Evolutionary conservation across 2,888 invertebrate species (phyloP).

Genomic region (Priocnemis perturbator): DNA sequence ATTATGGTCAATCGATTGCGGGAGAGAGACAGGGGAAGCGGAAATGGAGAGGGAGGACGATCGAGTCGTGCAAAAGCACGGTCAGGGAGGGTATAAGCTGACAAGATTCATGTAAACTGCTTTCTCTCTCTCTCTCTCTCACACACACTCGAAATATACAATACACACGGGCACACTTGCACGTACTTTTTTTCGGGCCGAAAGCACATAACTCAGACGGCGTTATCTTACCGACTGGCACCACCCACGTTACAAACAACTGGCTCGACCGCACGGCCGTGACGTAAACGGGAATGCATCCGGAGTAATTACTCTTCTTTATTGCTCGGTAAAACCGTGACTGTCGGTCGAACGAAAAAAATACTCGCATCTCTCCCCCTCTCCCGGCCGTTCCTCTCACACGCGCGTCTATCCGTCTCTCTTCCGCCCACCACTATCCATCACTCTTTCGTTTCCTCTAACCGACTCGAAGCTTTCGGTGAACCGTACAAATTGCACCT

Average conservation of each 20-base stretch:
- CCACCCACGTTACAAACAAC: slow-evolving; percentile 1
- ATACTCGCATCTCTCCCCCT: background rate
- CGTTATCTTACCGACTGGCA: background rate
- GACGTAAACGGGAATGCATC: slow-evolving; percentile 1
- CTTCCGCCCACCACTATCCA: background rate
- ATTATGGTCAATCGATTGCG: slow-evolving; percentile 10
- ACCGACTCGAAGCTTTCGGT: slow-evolving; percentile 2
- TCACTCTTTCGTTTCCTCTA: background rate
- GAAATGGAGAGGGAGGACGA: slow-evolving; percentile 12
- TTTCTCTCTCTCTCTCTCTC: background rate
- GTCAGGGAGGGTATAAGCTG: slow-evolving; percentile 19
- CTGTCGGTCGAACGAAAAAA: slow-evolving; percentile 3
- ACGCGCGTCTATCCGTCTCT: background rate
- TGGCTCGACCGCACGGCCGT: background rate
- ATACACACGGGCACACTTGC: no score
- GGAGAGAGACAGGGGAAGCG: background rate
- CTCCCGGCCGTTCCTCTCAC: background rate
- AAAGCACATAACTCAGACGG: background rate
- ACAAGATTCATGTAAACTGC: slow-evolving; percentile 20
- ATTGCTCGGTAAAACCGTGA: background rate
- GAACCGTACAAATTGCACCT: background rate
- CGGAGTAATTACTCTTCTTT: slow-evolving; percentile 12
- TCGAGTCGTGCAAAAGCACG: slow-evolving; percentile 12
- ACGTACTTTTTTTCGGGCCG: no score
- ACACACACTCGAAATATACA: background rate